These are phyloP conservation scores for Syngnathus floridae DNA, from an alignment of 2,113 vertebrate species.

Conservation along the genomic window DNA sequence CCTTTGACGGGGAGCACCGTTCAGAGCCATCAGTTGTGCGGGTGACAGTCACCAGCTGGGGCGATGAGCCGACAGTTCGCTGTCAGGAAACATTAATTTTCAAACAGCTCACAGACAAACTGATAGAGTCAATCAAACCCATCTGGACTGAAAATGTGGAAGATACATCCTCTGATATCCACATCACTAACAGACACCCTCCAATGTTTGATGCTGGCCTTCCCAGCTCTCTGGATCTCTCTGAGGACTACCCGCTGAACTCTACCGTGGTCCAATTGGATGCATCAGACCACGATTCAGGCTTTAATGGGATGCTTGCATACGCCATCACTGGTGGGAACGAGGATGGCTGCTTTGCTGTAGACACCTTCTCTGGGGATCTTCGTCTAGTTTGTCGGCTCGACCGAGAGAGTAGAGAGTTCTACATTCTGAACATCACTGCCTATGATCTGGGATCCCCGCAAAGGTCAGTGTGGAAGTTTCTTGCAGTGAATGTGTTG, in stretches of 20 bases:
- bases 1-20: conserved; percentile 80
- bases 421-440: conserved; percentile 89
- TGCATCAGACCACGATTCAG: conserved; percentile 79
- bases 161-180: conserved; percentile 74
- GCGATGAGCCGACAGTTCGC: conserved; percentile 61
- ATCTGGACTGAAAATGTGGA: conserved; percentile 73
- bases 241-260: conserved; percentile 73
- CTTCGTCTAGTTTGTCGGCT: conserved; percentile 77
- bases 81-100: conserved; percentile 85
- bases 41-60: conserved; percentile 73
- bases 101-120: conserved; percentile 79
- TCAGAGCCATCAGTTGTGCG: conserved; percentile 79
- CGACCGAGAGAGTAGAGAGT: conserved; percentile 83
- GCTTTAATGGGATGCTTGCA: conserved; percentile 83
- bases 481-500: conserved; percentile 82
- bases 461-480: conserved; percentile 85
- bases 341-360: conserved; percentile 84
- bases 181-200: conserved; percentile 80
- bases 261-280: conserved; percentile 76
- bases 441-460: conserved; percentile 86
- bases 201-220: conserved; percentile 80
- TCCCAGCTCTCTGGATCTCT: conserved; percentile 80
- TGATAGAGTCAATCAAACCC: conserved; percentile 81
- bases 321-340: conserved; percentile 87
- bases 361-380: conserved; percentile 81